Conservation (phyloP, 2,888 invertebrate genomes). For the Rhodophaea formosa region DNA sequence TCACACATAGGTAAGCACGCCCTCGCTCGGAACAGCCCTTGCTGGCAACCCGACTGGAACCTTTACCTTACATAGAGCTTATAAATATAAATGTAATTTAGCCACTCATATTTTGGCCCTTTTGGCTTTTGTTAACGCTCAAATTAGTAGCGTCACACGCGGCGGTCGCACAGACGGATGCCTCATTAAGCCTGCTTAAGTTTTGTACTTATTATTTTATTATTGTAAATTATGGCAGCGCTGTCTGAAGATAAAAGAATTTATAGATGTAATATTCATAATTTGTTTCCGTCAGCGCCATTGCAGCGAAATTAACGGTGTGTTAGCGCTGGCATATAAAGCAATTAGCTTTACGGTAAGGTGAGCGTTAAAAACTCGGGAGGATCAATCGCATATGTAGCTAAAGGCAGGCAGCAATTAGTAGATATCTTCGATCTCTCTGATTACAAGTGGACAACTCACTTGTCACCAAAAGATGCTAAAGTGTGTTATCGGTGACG, state of each 20-base stretch:
- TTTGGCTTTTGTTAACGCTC: slow-evolving; percentile 41
- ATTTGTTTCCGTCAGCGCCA: slow-evolving; percentile 47
- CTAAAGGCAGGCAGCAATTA: slow-evolving; percentile 37
- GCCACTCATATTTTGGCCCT: slow-evolving; percentile 40
- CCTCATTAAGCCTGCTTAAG: slow-evolving; percentile 62
- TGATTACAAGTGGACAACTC: slow-evolving; percentile 69
- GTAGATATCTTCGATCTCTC: slow-evolving; percentile 55
- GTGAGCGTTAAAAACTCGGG: slow-evolving; percentile 38
- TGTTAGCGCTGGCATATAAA: slow-evolving; percentile 45
- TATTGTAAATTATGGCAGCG: slow-evolving; percentile 57
- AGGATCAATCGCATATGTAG: slow-evolving; percentile 32
- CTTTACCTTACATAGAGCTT: slow-evolving; percentile 49
- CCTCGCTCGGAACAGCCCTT: slow-evolving; percentile 43
- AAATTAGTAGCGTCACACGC: slow-evolving; percentile 38
- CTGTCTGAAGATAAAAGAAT: slow-evolving; percentile 53
- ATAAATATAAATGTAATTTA: slow-evolving; percentile 38
- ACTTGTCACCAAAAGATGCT: slow-evolving; percentile 73
- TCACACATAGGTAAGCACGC: slow-evolving; percentile 35
- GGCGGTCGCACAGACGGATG: slow-evolving; percentile 52
- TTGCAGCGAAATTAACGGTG: slow-evolving; percentile 53
- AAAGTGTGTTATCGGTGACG: slow-evolving; percentile 74
- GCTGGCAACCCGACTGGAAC: slow-evolving; percentile 48
- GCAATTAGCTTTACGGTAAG: slow-evolving; percentile 43
- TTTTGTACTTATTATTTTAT: slow-evolving; percentile 60
- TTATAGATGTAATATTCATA: slow-evolving; percentile 58